phyloP scores from a whole-genome alignment of 2,888 invertebrate species.

The Girardia tigrina region DNA sequence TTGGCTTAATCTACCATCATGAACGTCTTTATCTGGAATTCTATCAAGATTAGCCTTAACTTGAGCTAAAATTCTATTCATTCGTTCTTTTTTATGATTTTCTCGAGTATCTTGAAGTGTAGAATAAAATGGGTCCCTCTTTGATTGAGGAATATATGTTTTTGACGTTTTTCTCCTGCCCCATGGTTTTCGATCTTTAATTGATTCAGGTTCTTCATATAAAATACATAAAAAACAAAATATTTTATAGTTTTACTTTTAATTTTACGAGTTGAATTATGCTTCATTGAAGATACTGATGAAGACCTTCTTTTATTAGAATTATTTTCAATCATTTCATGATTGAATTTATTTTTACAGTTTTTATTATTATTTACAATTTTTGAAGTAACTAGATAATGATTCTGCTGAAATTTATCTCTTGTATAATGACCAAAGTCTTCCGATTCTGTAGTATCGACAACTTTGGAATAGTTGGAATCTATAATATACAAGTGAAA shows the following conservation, averaged over 20 bases:
- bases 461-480: too few species aligned
- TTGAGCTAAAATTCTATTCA: neutral
- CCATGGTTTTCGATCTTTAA: neutral
- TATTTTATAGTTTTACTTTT: neutral
- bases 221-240: neutral
- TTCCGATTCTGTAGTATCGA: too few species aligned
- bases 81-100: neutral
- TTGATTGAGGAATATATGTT: conserved; percentile 1
- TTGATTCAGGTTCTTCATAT: neutral
- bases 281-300: neutral
- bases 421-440: too few species aligned
- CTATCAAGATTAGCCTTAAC: conserved; percentile 3
- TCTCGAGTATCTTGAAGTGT: conserved; percentile 4
- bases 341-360: too few species aligned
- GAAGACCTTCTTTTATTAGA: neutral
- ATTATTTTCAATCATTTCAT: too few species aligned
- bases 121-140: neutral
- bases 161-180: neutral
- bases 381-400: too few species aligned
- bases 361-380: too few species aligned
- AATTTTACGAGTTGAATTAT: neutral
- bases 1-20: neutral
- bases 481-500: too few species aligned
- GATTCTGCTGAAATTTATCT: too few species aligned
- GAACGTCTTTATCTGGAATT: neutral